phyloP scores from a whole-genome alignment of 1,140 invertebrate species.

The Drosophila pruinosa region DNA sequence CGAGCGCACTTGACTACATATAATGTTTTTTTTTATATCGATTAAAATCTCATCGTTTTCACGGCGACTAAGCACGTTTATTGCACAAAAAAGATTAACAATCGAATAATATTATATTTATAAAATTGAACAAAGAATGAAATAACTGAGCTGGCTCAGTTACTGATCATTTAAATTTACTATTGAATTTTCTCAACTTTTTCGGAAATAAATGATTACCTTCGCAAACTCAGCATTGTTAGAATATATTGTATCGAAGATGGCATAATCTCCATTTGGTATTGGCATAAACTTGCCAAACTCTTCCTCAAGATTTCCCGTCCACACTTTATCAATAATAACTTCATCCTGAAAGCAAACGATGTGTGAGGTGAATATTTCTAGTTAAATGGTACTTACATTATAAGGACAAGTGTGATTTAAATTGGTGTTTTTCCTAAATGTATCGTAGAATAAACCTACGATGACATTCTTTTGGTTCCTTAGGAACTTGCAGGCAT shows the following conservation, averaged over 20 bases:
- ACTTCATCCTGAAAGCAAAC: slow-evolving; percentile 52
- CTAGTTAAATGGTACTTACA: slow-evolving; percentile 17
- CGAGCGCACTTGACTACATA: no score
- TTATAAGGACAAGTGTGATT: slow-evolving; percentile 57
- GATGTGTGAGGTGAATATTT: no score
- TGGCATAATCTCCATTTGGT: slow-evolving; percentile 37
- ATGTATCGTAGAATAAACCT: slow-evolving; percentile 6
- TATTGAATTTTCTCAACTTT: no score
- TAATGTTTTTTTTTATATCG: no score
- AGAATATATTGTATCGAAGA: neutral
- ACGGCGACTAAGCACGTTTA: no score
- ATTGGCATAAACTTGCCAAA: slow-evolving; percentile 23
- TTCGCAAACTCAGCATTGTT: neutral
- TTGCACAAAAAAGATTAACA: no score
- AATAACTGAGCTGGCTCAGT: no score
- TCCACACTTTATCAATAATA: slow-evolving; percentile 43
- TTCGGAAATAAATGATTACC: no score
- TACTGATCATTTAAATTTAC: no score
- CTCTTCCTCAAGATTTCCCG: slow-evolving; percentile 24
- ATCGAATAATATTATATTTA: no score
- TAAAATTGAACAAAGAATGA: no score
- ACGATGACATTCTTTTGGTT: slow-evolving; percentile 11
- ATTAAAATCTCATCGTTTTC: no score
- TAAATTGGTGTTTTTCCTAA: slow-evolving; percentile 28
- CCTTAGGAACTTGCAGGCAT: slow-evolving; percentile 40